Base-by-base conservation (phyloP, 2,888 invertebrate genomes). In the Tipula vernalis region DNA sequence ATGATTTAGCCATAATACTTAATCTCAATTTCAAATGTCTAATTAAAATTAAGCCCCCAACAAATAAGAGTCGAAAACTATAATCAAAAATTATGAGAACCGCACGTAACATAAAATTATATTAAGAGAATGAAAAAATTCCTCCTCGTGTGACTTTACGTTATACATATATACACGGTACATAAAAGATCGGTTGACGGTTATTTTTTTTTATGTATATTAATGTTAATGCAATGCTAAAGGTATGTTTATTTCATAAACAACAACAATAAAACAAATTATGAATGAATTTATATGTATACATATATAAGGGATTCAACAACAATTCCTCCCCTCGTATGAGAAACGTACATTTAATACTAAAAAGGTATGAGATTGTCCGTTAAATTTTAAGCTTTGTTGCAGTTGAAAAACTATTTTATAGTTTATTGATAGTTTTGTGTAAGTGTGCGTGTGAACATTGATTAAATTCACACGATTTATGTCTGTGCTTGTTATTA, bases 371-470 rank as follows among this genome's bases (percentile, higher is more conserved):
- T 71, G 71, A 28, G 71, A 71, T 71, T 71, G 71, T 71, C 71
- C 71, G 71, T 71, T 71, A 71, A 71, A 71, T 71, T 71, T 71
- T 71, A 71, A 71, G 71, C 71, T 71, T 71, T 71, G 71, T 71
- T 71, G 71, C 71, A 71, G 71, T 71, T 71, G 28, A 71, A 71
- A 51, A 2, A 71, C 71, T 71, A 71, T 71, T 71, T 71, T 71
- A 71, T 71, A 71, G 71, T 71, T 71, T 71, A 71, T 71, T 71
- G 71, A 71, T 71, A 71, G 28, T 28, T 71, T 28, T 71, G 28
- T 71, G 18, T 28, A 28, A 2, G 28, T 28, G 71, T 71, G 18
- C 28, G 18, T 71, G 71, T 28, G 71, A 71, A 71, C 28, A 71
- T 71, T 71, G 71, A 71, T 71, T 71, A 71, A 71, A 71, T 71